Percentiles rank a stretch among this genome's conserved stretches.
Evolutionary conservation across 2,113 vertebrate genomes (phyloP).

Genomic region (Ranitomeya variabilis): DNA sequence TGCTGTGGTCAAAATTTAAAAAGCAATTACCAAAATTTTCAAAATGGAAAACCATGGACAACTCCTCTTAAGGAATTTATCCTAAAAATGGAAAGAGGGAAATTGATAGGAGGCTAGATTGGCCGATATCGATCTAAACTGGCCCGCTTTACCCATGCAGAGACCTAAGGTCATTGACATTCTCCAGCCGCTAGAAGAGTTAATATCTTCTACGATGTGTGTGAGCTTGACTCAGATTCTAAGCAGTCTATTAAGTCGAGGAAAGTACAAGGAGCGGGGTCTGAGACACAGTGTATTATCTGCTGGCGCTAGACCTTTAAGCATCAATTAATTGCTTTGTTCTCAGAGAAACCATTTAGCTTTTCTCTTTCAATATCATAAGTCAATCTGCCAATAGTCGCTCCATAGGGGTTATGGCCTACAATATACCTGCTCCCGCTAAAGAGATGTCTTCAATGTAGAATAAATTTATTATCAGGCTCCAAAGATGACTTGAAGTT

Average conservation of each 20-base stretch:
- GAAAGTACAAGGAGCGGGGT: not conserved
- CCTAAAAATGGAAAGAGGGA: too few relatives aligned
- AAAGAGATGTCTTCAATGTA: slow-evolving; percentile 26
- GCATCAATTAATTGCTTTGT: slow-evolving; percentile 49
- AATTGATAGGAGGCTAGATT: too few relatives aligned
- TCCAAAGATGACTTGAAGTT: slow-evolving; percentile 27
- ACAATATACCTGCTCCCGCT: slow-evolving; percentile 36
- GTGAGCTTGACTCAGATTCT: not conserved
- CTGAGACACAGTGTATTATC: slow-evolving; percentile 8
- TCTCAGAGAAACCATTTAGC: slow-evolving; percentile 45
- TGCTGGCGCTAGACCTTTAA: slow-evolving; percentile 19
- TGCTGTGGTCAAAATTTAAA: not conserved
- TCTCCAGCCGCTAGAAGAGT: not conserved
- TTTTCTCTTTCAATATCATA: slow-evolving; percentile 49
- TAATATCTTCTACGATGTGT: not conserved
- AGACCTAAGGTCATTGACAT: not conserved
- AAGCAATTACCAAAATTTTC: not conserved
- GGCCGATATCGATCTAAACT: too few relatives aligned
- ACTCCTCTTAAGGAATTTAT: too few relatives aligned
- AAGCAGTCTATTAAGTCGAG: slow-evolving; percentile 28
- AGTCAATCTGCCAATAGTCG: slow-evolving; percentile 44
- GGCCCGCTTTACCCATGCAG: not conserved
- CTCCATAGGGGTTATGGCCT: slow-evolving; percentile 47
- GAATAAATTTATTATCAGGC: slow-evolving; percentile 19
- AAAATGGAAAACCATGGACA: not conserved